Percentiles rank a stretch among this genome's conserved stretches.
These are phyloP conservation scores for Collichthys lucidus DNA, from an alignment of 2,113 vertebrate species.

Conservation along the genomic window DNA sequence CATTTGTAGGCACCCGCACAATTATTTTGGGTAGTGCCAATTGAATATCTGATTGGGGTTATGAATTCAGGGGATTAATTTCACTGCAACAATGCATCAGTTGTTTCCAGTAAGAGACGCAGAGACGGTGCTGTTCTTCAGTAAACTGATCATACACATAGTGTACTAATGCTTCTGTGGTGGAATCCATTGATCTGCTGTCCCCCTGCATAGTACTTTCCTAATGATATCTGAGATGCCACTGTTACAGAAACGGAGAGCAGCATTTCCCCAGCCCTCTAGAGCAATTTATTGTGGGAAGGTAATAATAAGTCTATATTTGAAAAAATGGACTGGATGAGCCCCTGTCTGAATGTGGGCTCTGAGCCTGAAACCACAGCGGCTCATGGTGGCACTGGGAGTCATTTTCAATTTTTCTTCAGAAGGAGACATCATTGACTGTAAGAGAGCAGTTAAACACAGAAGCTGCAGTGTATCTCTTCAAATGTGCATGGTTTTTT, in stretches of 20 bases:
- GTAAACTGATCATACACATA: slow-evolving; percentile 90
- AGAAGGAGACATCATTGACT: slow-evolving; percentile 57
- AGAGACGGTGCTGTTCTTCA: slow-evolving; percentile 83
- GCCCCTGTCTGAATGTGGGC: slow-evolving; percentile 74
- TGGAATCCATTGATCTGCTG: slow-evolving; percentile 89
- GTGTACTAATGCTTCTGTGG: slow-evolving; percentile 86
- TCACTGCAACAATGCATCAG: slow-evolving; percentile 90
- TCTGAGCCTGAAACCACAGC: slow-evolving; percentile 77
- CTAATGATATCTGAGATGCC: slow-evolving; percentile 88
- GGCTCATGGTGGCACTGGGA: slow-evolving; percentile 65
- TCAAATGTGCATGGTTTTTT: slow-evolving; percentile 8
- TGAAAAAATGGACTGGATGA: slow-evolving; percentile 78
- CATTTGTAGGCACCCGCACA: slow-evolving; percentile 83
- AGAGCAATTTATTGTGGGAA: slow-evolving; percentile 87
- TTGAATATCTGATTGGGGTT: slow-evolving; percentile 90
- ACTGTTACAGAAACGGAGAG: slow-evolving; percentile 82
- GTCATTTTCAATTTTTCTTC: slow-evolving; percentile 74
- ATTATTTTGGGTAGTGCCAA: slow-evolving; percentile 88
- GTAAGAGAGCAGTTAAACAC: slow-evolving; percentile 51
- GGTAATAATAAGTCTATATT: slow-evolving; percentile 86
- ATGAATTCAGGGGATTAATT: slow-evolving; percentile 93
- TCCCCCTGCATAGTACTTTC: slow-evolving; percentile 84
- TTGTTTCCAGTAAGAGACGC: slow-evolving; percentile 89
- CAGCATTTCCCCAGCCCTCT: slow-evolving; percentile 70
- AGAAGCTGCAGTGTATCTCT: slow-evolving; percentile 29